phyloP scores from a whole-genome alignment of 2,113 vertebrate species.

The Menura novaehollandiae region DNA sequence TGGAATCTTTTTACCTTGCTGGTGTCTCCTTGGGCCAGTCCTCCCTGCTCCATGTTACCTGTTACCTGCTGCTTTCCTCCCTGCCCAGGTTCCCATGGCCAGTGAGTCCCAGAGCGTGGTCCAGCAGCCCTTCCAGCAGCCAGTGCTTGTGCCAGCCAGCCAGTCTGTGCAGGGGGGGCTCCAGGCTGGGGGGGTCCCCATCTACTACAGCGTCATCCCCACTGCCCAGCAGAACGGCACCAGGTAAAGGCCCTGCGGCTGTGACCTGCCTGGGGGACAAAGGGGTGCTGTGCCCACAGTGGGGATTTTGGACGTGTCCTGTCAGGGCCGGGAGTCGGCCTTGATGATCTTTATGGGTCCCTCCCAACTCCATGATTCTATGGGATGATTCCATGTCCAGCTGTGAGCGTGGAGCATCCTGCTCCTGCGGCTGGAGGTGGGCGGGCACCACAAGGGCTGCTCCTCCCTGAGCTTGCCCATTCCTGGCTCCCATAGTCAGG shows the following conservation, averaged over 20 bases:
- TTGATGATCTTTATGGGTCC: not conserved
- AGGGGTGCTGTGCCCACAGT: not conserved
- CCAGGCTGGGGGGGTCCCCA: slow-evolving; percentile 81
- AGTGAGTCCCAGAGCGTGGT: slow-evolving; percentile 91
- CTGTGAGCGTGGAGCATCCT: not conserved
- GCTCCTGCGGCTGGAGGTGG: not conserved
- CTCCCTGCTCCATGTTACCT: not conserved
- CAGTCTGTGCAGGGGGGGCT: slow-evolving; percentile 92
- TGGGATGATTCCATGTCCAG: not conserved
- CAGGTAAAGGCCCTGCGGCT: slow-evolving; percentile 71
- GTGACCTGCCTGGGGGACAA: not conserved
- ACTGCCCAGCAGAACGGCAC: slow-evolving; percentile 93
- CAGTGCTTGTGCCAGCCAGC: slow-evolving; percentile 91
- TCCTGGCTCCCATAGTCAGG: not conserved
- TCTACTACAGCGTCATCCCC: slow-evolving; percentile 96
- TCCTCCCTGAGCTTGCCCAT: not conserved
- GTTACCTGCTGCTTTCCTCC: not conserved
- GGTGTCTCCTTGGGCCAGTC: not conserved
- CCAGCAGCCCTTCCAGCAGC: slow-evolving; percentile 94
- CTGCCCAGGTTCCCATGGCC: slow-evolving; percentile 86
- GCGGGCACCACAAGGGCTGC: not conserved
- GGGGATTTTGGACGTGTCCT: not conserved
- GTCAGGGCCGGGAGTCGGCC: not conserved
- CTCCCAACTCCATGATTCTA: fast-evolving
- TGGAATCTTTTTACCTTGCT: not conserved